Conservation (phyloP, 2,797 vertebrate genomes). For the Halcyon badia region DNA sequence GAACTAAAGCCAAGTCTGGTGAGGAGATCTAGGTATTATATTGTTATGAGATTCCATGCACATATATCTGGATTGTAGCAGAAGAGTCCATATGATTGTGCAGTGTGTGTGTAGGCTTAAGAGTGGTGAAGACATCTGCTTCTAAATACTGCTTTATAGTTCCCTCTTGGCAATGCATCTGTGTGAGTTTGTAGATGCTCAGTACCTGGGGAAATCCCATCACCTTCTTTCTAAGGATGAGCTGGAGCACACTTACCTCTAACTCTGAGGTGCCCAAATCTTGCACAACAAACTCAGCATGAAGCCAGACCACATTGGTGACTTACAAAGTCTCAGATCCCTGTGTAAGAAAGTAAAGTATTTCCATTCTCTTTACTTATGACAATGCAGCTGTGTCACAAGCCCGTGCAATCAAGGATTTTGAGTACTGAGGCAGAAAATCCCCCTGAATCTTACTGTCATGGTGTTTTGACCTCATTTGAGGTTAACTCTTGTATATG, state of each 20-base stretch:
- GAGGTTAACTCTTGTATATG: not conserved
- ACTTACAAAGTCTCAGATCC: not conserved
- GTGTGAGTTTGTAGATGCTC: not conserved
- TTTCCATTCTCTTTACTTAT: not conserved
- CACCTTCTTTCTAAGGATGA: not conserved
- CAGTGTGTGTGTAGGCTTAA: not conserved
- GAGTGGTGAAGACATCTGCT: not conserved
- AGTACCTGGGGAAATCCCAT: not conserved
- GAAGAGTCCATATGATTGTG: not conserved
- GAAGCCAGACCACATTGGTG: not conserved
- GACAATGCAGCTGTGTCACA: constrained; percentile 26
- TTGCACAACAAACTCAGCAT: not conserved
- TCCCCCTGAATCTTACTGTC: not conserved
- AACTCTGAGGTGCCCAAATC: not conserved
- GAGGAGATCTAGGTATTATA: not conserved
- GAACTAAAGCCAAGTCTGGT: not conserved
- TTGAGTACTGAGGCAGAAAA: constrained; percentile 30
- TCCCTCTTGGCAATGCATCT: not conserved
- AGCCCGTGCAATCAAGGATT: not conserved
- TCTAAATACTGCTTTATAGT: not conserved
- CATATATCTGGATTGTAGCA: not conserved
- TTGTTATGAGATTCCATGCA: not conserved
- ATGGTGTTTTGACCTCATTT: constrained; percentile 24
- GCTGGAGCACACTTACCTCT: rapidly evolving
- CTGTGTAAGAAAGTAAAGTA: not conserved